A percentile compares a stretch with the other conserved stretches of the same genome.
Evolutionary conservation across 2,888 invertebrate species (phyloP).

Genomic region (Volucella inanis): DNA sequence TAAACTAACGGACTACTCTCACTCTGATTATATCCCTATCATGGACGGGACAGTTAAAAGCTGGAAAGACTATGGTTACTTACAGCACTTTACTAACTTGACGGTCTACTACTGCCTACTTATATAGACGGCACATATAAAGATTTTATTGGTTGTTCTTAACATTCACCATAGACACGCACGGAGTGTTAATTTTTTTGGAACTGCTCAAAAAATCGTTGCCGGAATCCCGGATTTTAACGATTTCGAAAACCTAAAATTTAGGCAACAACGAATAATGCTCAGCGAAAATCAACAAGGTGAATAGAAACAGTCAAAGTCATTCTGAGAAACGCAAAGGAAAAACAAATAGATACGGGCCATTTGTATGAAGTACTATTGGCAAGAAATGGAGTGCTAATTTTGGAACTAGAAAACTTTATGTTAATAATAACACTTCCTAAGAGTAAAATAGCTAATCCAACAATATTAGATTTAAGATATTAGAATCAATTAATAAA

Average conservation of each 20-base stretch:
- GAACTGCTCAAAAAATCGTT: conserved; percentile 26
- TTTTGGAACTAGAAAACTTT: neutral
- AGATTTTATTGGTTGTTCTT: too few species aligned
- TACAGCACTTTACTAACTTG: too few species aligned
- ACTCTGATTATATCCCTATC: too few species aligned
- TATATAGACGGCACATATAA: too few species aligned
- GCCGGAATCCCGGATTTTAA: conserved; percentile 51
- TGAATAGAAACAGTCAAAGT: conserved; percentile 27
- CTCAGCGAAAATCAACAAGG: conserved; percentile 19
- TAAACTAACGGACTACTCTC: too few species aligned
- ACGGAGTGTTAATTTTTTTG: conserved; percentile 7
- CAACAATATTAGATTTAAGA: conserved; percentile 2
- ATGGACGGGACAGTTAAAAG: too few species aligned
- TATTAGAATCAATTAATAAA: too few species aligned
- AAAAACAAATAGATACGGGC: too few species aligned
- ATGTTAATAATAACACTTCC: neutral
- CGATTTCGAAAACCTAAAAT: conserved; percentile 39
- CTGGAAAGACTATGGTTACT: too few species aligned
- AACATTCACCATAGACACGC: conserved; percentile 32
- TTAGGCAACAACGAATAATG: conserved; percentile 10
- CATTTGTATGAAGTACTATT: neutral
- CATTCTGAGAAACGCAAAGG: neutral
- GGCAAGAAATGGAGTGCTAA: neutral
- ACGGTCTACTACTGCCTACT: too few species aligned
- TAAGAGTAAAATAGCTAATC: neutral